Conservation (phyloP, 2,797 vertebrate species). For the Gallinago solitaria region DNA sequence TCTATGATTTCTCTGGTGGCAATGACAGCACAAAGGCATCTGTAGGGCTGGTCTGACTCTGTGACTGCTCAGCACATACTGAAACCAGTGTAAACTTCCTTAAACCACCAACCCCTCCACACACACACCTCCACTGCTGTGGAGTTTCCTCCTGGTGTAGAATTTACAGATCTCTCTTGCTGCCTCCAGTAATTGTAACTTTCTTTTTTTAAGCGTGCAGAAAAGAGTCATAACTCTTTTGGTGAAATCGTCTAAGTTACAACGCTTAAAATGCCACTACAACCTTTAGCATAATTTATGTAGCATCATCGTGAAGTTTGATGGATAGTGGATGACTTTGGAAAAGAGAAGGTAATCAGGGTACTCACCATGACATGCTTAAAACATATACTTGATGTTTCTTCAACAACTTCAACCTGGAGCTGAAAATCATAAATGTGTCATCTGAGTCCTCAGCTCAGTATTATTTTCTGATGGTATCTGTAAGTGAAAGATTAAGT, state of each 20-base stretch:
- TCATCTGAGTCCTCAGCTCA: neutral
- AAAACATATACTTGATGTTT: neutral
- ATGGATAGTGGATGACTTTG: neutral
- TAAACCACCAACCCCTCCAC: neutral
- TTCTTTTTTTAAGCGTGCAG: neutral
- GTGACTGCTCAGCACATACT: no score
- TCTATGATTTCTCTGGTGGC: neutral
- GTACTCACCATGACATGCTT: neutral
- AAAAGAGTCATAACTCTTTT: neutral
- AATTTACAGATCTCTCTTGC: neutral
- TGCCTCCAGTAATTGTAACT: neutral
- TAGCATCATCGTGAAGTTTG: neutral
- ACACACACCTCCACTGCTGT: fast-evolving
- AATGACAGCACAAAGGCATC: neutral
- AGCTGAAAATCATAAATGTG: neutral
- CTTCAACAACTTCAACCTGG: neutral
- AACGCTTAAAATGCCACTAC: neutral
- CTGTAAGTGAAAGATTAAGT: neutral
- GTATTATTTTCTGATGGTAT: neutral
- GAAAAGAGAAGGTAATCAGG: neutral
- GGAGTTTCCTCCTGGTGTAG: neutral
- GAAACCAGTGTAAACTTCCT: neutral
- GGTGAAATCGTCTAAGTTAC: neutral
- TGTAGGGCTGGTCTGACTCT: neutral
- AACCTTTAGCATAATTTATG: neutral